Percentiles rank a stretch among this genome's conserved stretches.
Conservation (phyloP, 2,113 vertebrate genomes). For the Platichthys stellatus region DNA sequence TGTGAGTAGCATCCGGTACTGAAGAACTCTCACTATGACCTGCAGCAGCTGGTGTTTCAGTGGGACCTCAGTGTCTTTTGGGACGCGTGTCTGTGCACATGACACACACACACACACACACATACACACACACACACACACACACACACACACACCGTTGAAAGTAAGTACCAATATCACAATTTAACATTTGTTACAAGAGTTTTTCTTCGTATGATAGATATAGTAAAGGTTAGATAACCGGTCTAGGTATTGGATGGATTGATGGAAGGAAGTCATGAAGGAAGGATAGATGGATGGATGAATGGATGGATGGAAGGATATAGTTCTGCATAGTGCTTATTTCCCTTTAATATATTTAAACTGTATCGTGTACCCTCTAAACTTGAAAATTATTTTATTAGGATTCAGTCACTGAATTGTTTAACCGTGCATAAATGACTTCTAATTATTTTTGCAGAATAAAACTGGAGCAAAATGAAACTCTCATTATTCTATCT, state of each 20-base stretch:
- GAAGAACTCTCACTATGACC: slow-evolving; percentile 91
- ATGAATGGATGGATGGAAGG: too few relatives aligned
- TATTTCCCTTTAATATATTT: too few relatives aligned
- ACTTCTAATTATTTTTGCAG: background rate
- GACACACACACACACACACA: slow-evolving; percentile 28
- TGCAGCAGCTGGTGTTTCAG: slow-evolving; percentile 90
- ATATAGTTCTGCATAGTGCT: background rate
- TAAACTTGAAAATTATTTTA: background rate
- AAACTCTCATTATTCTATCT: background rate
- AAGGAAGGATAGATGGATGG: too few relatives aligned
- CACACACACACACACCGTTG: background rate
- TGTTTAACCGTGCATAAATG: background rate
- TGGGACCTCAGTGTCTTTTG: slow-evolving; percentile 76
- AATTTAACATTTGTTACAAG: background rate
- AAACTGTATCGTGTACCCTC: too few relatives aligned
- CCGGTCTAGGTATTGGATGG: too few relatives aligned
- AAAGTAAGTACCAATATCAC: background rate
- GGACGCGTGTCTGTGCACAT: slow-evolving; percentile 74
- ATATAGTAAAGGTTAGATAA: background rate
- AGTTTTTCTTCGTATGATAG: background rate
- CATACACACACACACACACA: slow-evolving; percentile 19
- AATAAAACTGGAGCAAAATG: slow-evolving; percentile 9
- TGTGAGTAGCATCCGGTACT: slow-evolving; percentile 94
- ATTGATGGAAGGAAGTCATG: too few relatives aligned
- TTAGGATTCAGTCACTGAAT: background rate